Evolutionary conservation across 2,113 vertebrate species (phyloP).

Genomic region (Etheostoma spectabile): DNA sequence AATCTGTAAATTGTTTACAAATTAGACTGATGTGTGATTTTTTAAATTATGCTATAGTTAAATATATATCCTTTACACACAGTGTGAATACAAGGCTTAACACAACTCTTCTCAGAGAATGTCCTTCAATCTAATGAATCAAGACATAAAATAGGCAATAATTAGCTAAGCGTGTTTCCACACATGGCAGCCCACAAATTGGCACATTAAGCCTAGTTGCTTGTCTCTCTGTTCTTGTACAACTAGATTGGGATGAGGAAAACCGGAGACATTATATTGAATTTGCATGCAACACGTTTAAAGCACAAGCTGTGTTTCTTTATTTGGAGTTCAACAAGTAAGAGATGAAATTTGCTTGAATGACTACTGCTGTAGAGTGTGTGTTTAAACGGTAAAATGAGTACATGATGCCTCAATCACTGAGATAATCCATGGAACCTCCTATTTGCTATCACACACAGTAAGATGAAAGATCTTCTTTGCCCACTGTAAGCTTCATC

Average conservation of each 20-base stretch:
- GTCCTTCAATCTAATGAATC: constrained; percentile 12
- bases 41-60: not conserved
- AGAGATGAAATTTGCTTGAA: constrained; percentile 49
- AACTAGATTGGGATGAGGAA: constrained; percentile 40
- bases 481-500: constrained; percentile 26
- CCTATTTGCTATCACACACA: constrained; percentile 24
- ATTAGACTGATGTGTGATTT: not conserved
- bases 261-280: constrained; percentile 40
- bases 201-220: constrained; percentile 43
- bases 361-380: constrained; percentile 33
- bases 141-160: constrained; percentile 12
- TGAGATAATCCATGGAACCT: constrained; percentile 12
- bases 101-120: not conserved
- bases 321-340: constrained; percentile 53
- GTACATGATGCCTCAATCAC: constrained; percentile 44
- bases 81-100: not conserved
- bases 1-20: not conserved
- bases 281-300: constrained; percentile 49
- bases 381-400: constrained; percentile 44
- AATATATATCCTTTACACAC: not conserved
- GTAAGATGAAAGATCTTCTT: constrained; percentile 26
- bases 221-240: constrained; percentile 36
- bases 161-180: constrained; percentile 27
- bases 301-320: constrained; percentile 54
- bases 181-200: constrained; percentile 46